Evolutionary conservation across 2,797 vertebrate genomes (phyloP).

Genomic region (Smutsia temminckii): DNA sequence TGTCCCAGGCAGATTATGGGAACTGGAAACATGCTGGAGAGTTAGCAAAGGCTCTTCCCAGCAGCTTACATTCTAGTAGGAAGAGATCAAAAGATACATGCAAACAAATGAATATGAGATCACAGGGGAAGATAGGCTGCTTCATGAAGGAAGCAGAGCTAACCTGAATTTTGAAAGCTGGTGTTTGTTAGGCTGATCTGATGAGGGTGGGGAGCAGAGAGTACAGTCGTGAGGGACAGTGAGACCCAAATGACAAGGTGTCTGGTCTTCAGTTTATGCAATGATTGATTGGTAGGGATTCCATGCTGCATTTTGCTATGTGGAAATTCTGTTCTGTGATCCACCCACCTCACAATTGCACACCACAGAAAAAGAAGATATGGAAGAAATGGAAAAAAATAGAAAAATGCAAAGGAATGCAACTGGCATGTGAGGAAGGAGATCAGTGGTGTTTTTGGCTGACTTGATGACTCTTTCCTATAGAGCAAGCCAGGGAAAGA

Average conservation of each 20-base stretch:
- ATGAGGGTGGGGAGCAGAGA: background rate
- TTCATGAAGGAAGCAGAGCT: background rate
- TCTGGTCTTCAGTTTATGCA: background rate
- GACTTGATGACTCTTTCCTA: too few relatives aligned
- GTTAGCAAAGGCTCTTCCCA: background rate
- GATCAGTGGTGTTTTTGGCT: rapidly evolving
- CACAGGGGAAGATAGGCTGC: rapidly evolving
- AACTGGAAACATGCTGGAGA: background rate
- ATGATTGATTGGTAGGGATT: background rate
- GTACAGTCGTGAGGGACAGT: rapidly evolving
- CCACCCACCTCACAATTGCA: background rate
- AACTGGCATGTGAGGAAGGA: background rate
- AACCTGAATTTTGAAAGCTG: background rate
- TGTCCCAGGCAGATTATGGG: background rate
- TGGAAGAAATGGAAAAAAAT: background rate
- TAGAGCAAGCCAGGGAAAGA: background rate
- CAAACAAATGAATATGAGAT: background rate
- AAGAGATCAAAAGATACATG: background rate
- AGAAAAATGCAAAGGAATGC: background rate
- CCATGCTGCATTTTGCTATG: rapidly evolving
- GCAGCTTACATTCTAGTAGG: background rate
- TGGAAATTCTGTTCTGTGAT: background rate
- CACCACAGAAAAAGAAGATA: background rate
- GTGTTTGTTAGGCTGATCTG: background rate
- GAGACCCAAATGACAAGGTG: background rate